Conservation (phyloP, 2,888 invertebrate genomes). For the Eupithecia insigniata region DNA sequence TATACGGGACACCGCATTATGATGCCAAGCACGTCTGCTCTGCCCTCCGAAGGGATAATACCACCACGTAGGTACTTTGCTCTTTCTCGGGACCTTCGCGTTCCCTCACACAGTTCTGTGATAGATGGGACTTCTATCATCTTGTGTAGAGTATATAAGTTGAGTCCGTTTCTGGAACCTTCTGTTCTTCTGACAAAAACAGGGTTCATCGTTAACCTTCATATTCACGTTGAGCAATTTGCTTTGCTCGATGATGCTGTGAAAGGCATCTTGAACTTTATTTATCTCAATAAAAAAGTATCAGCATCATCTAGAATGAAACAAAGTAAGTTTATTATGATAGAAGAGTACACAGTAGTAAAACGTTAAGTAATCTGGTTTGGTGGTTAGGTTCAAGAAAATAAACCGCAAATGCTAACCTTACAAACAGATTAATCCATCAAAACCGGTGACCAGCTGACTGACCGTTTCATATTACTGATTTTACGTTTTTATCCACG, state of each 20-base stretch:
- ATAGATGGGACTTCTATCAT: constrained; percentile 3
- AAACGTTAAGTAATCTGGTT: background rate
- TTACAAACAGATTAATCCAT: constrained; percentile 1
- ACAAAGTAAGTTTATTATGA: background rate
- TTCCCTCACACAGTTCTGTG: constrained; percentile 52
- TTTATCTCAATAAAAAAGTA: too few relatives aligned
- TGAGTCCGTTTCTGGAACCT: background rate
- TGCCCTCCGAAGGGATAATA: constrained; percentile 43
- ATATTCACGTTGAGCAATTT: background rate
- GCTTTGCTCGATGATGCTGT: too few relatives aligned
- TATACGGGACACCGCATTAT: constrained; percentile 61
- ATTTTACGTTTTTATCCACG: background rate
- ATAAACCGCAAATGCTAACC: background rate
- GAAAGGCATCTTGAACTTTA: too few relatives aligned
- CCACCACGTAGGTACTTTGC: constrained; percentile 25
- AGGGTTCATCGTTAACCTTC: background rate
- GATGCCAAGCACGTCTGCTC: constrained; percentile 64
- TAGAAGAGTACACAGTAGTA: background rate
- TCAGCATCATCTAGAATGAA: background rate
- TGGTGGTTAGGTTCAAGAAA: background rate
- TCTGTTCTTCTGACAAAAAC: background rate
- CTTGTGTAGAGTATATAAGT: background rate
- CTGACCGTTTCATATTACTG: background rate
- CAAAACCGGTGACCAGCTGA: background rate
- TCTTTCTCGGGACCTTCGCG: constrained; percentile 41